These are phyloP conservation scores for Xanthostigma xanthostigma DNA, from an alignment of 2,888 invertebrate genomes.

Conservation along the genomic window DNA sequence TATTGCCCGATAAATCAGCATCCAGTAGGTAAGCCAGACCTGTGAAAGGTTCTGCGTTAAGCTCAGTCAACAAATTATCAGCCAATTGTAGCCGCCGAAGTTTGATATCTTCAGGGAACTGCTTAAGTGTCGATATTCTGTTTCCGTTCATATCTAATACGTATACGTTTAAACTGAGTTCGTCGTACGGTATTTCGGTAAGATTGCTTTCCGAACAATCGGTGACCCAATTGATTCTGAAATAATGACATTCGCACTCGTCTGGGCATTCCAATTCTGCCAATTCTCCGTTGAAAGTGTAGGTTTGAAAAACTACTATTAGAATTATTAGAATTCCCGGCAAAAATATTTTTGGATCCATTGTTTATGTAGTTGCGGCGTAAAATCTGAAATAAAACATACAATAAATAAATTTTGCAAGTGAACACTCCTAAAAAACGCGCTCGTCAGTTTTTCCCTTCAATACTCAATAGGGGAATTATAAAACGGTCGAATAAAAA, in stretches of 20 bases:
- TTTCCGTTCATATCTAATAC: slow-evolving; percentile 56
- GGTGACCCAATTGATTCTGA: slow-evolving; percentile 61
- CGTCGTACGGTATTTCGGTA: slow-evolving; percentile 50
- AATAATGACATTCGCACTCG: slow-evolving; percentile 62
- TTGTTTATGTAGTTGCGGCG: too few species aligned
- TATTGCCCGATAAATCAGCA: slow-evolving; percentile 52
- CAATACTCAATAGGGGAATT: too few species aligned
- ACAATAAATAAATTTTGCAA: too few species aligned
- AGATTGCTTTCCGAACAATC: slow-evolving; percentile 62
- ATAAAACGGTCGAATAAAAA: too few species aligned
- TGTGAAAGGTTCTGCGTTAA: slow-evolving; percentile 44
- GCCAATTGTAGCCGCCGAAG: slow-evolving; percentile 54
- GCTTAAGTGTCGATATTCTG: slow-evolving; percentile 39
- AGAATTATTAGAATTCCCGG: too few species aligned
- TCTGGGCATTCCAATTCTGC: slow-evolving; percentile 55
- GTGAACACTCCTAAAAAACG: too few species aligned
- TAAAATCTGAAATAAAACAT: too few species aligned
- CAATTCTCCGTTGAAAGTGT: slow-evolving; percentile 41
- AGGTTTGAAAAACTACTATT: slow-evolving; percentile 8
- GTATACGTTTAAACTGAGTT: slow-evolving; percentile 53
- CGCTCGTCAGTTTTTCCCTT: too few species aligned
- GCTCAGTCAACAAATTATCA: slow-evolving; percentile 43
- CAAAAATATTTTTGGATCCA: too few species aligned
- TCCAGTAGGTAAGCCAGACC: slow-evolving; percentile 53
- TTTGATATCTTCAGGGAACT: slow-evolving; percentile 52